Conservation (phyloP, 2,113 vertebrate species). For the Phaethon lepturus region DNA sequence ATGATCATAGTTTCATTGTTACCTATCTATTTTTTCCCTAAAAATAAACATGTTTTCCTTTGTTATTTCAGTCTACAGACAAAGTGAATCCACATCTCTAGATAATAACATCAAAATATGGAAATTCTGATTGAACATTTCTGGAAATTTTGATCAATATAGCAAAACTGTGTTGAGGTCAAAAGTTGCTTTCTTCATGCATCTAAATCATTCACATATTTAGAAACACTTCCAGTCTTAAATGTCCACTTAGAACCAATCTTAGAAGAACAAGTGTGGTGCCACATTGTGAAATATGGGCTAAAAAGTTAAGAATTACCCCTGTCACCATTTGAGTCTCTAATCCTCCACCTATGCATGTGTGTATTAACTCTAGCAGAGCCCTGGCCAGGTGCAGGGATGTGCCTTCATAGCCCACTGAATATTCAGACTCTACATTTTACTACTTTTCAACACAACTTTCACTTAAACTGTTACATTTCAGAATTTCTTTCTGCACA, state of each 20-base stretch:
- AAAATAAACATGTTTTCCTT: background rate
- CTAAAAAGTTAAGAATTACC: background rate
- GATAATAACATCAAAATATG: background rate
- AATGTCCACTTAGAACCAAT: background rate
- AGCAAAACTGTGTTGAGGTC: background rate
- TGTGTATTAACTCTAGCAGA: background rate
- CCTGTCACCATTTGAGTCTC: background rate
- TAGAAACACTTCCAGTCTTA: background rate
- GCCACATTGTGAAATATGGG: fast-evolving
- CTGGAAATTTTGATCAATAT: background rate
- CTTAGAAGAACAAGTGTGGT: background rate
- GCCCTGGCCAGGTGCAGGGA: background rate
- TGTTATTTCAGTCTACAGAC: background rate
- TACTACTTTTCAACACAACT: background rate
- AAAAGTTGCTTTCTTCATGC: background rate
- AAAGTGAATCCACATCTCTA: background rate
- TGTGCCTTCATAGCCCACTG: background rate
- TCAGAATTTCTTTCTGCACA: background rate
- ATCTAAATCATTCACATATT: background rate
- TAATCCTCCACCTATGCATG: background rate
- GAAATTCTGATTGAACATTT: background rate
- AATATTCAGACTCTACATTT: background rate
- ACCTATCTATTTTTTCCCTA: background rate
- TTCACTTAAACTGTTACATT: background rate
- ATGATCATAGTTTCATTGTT: background rate